Conservation (phyloP, 2,888 invertebrate species). For the Protonemura montana region DNA sequence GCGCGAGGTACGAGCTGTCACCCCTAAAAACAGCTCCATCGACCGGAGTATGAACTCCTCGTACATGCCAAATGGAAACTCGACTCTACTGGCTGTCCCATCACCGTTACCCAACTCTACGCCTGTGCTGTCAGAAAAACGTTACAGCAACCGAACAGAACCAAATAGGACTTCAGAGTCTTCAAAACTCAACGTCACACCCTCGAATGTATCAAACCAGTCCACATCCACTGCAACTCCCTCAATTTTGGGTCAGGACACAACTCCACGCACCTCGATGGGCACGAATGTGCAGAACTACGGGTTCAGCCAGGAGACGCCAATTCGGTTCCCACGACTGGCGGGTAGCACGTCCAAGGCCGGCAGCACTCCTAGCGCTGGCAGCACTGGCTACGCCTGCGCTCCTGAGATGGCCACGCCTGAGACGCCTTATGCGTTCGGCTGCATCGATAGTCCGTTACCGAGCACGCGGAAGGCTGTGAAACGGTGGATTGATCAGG, state of each 20-base stretch:
- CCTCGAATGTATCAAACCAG: too few species aligned
- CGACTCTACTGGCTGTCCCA: background rate
- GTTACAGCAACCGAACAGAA: too few species aligned
- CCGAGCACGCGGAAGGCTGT: constrained; percentile 62
- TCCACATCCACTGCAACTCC: too few species aligned
- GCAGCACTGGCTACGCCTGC: constrained; percentile 46
- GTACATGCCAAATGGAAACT: too few species aligned
- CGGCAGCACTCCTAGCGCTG: background rate
- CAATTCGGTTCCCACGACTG: constrained; percentile 31
- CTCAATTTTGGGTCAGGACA: background rate
- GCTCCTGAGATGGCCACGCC: constrained; percentile 61
- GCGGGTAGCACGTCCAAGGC: background rate
- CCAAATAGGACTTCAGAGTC: too few species aligned
- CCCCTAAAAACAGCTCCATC: too few species aligned
- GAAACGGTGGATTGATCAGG: constrained; percentile 61
- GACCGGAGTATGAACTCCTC: too few species aligned
- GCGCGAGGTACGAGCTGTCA: too few species aligned
- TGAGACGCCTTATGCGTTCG: constrained; percentile 64
- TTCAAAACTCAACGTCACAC: too few species aligned
- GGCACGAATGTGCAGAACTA: background rate
- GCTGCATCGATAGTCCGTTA: constrained; percentile 62
- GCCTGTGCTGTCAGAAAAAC: too few species aligned
- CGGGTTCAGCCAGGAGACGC: constrained; percentile 46
- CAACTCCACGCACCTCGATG: background rate
- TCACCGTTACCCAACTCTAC: background rate